Percentiles rank a stretch among this genome's conserved stretches.
Evolutionary conservation across 2,888 invertebrate genomes (phyloP).

Genomic region (Thymelicus sylvestris): DNA sequence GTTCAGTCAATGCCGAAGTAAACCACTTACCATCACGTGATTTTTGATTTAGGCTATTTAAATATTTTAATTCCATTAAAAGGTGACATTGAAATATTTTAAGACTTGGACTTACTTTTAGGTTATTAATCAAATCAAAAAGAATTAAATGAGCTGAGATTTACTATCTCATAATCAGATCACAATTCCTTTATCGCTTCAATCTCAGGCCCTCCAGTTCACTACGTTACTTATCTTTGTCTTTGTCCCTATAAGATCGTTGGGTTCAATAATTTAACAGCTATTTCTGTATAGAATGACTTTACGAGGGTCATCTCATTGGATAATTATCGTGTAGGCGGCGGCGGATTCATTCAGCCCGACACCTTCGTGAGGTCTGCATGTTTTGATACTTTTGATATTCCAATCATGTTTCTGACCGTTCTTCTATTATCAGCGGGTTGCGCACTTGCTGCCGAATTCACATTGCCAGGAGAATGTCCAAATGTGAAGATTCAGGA

Average conservation of each 20-base stretch:
- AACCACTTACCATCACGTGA: no score
- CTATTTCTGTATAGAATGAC: constrained; percentile 56
- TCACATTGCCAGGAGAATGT: constrained; percentile 70
- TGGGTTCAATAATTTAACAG: constrained; percentile 51
- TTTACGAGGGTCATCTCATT: constrained; percentile 67
- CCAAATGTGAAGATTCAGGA: constrained; percentile 71
- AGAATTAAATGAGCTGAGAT: no score
- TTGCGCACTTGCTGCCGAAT: constrained; percentile 52
- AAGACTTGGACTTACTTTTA: no score
- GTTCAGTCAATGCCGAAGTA: no score
- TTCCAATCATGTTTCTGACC: constrained; percentile 26
- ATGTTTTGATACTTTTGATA: constrained; percentile 42
- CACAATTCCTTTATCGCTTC: not conserved
- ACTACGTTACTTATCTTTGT: constrained; percentile 15
- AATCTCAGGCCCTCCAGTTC: not conserved
- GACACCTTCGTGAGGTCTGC: constrained; percentile 49
- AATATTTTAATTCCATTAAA: no score
- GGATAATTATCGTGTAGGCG: constrained; percentile 74
- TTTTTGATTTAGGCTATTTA: no score
- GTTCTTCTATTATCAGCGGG: constrained; percentile 31
- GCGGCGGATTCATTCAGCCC: constrained; percentile 56
- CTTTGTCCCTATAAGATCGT: constrained; percentile 41
- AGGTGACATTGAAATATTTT: no score
- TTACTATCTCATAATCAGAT: no score
- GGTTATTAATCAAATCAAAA: no score